Conservation (phyloP, 2,888 invertebrate species). For the Ceratothoa steindachneri region DNA sequence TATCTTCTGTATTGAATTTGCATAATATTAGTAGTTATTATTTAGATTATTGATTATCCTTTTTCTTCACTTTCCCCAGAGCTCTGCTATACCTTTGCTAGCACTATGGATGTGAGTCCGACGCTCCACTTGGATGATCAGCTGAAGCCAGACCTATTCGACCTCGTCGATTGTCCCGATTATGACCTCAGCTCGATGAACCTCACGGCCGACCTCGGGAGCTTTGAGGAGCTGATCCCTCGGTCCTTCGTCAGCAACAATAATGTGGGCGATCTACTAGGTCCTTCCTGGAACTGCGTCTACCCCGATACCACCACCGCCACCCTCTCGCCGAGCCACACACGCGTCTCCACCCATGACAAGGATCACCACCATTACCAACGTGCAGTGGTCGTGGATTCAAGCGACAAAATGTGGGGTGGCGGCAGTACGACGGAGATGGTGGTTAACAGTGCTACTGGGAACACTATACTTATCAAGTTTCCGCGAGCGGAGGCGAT, state of each 20-base stretch:
- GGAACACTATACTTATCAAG: constrained; percentile 41
- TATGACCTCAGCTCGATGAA: constrained; percentile 29
- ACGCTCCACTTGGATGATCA: constrained; percentile 35
- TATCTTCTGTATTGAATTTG: too few species aligned
- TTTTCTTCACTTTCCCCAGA: too few species aligned
- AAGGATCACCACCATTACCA: neutral
- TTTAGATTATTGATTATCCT: too few species aligned
- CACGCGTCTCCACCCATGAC: neutral
- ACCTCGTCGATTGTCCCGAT: constrained; percentile 35
- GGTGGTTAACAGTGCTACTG: constrained; percentile 39
- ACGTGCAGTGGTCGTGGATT: constrained; percentile 34
- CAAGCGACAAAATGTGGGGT: constrained; percentile 46
- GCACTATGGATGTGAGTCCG: constrained; percentile 41
- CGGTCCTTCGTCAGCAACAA: constrained; percentile 31
- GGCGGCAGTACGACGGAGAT: constrained; percentile 28
- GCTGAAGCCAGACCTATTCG: constrained; percentile 38
- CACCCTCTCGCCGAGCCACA: neutral
- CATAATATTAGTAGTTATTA: too few species aligned
- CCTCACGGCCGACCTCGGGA: constrained; percentile 25
- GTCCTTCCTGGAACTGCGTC: constrained; percentile 9
- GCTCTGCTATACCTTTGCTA: too few species aligned
- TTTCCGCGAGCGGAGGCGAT: constrained; percentile 29
- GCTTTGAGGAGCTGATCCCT: constrained; percentile 34
- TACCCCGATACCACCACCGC: constrained; percentile 10
- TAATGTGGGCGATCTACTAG: constrained; percentile 17